Evolutionary conservation across 1,140 invertebrate species (phyloP).

Genomic region (Drosophila pseudoananassae): DNA sequence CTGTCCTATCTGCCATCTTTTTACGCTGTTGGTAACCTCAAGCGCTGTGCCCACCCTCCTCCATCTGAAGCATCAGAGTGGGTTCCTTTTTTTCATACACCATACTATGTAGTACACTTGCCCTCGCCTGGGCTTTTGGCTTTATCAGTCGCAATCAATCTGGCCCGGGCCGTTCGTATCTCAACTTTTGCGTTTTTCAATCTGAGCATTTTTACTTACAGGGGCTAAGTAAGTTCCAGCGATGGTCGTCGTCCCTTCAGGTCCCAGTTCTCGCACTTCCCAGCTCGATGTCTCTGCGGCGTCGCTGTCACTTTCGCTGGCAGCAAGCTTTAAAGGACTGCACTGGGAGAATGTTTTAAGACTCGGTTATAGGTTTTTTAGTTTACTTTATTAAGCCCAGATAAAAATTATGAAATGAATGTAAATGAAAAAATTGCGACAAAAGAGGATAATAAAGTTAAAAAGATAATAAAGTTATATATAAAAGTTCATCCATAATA

Average conservation of each 20-base stretch:
- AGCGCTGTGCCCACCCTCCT: constrained; percentile 31
- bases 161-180: constrained; percentile 71
- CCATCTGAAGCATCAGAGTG: background rate
- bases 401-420: no score
- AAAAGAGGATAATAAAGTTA: no score
- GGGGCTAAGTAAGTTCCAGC: constrained; percentile 76
- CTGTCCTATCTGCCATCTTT: constrained; percentile 76
- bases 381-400: no score
- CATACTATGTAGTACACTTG: constrained; percentile 64
- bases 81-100: constrained; percentile 29
- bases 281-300: constrained; percentile 48
- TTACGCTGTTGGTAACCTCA: constrained; percentile 67
- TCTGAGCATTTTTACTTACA: constrained; percentile 69
- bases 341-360: background rate
- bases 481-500: no score
- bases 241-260: constrained; percentile 26
- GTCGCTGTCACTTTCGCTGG: constrained; percentile 67
- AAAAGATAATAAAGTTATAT: no score
- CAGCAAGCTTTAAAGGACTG: constrained; percentile 48
- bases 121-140: constrained; percentile 53
- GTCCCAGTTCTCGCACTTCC: constrained; percentile 20
- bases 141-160: constrained; percentile 77
- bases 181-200: constrained; percentile 82
- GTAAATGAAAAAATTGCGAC: no score
- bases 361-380: background rate